These are phyloP conservation scores for Arbacia lixula DNA, from an alignment of 53 echinoderm and acorn worm species.

Conservation along the genomic window DNA sequence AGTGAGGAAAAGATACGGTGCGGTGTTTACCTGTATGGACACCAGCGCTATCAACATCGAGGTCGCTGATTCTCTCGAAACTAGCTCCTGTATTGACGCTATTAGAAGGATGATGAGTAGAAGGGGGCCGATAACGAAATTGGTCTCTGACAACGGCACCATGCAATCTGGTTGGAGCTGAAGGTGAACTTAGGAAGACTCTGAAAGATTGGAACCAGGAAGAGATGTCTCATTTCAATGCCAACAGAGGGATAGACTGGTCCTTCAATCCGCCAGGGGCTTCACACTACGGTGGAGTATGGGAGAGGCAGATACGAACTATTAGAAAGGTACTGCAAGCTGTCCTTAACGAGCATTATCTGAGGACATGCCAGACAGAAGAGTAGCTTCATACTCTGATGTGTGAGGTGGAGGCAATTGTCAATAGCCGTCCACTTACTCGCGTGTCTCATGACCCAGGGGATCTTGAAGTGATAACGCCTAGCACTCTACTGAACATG, in stretches of 20 bases:
- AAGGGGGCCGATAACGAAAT: constrained; percentile 59
- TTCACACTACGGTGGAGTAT: constrained; percentile 63
- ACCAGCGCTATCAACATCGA: constrained; percentile 73
- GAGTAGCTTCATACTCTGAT: constrained; percentile 69
- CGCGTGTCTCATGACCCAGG: constrained; percentile 46
- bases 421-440: constrained; percentile 68
- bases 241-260: constrained; percentile 51
- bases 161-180: neutral
- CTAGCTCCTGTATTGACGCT: constrained; percentile 73
- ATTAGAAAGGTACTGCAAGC: constrained; percentile 58
- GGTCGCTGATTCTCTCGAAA: constrained; percentile 62
- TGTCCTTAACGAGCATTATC: constrained; percentile 65
- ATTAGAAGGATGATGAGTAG: constrained; percentile 73
- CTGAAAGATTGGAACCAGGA: constrained; percentile 49
- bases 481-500: too few relatives aligned
- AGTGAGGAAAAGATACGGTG: constrained; percentile 71
- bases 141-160: constrained; percentile 20
- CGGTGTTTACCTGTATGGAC: constrained; percentile 74
- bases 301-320: constrained; percentile 71
- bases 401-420: constrained; percentile 71
- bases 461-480: constrained; percentile 61
- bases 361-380: constrained; percentile 53
- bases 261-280: constrained; percentile 70
- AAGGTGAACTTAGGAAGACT: constrained; percentile 29
- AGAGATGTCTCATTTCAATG: constrained; percentile 31